Conservation (phyloP, 2,797 vertebrate species). For the Phylloscopus collybita region DNA sequence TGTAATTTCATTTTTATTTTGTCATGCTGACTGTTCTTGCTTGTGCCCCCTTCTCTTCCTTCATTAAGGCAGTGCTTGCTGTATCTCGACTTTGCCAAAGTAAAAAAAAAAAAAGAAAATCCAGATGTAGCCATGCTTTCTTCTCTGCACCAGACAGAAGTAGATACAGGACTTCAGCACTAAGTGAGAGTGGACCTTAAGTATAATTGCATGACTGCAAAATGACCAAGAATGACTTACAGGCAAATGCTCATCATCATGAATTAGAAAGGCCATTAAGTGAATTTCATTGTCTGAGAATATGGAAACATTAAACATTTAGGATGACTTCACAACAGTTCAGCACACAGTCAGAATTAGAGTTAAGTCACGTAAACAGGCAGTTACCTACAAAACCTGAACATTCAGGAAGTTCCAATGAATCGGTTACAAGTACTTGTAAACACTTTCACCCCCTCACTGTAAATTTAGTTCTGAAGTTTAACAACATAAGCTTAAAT, state of each 20-base stretch:
- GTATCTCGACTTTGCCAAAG: neutral
- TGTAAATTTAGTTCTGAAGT: neutral
- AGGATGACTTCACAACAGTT: neutral
- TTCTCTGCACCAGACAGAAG: neutral
- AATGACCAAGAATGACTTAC: neutral
- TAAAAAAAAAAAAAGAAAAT: neutral
- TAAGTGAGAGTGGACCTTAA: neutral
- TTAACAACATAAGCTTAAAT: neutral
- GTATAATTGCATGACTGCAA: neutral
- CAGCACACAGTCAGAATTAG: neutral
- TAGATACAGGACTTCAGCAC: neutral
- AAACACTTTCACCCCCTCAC: neutral
- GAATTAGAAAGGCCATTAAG: neutral
- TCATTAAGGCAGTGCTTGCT: neutral
- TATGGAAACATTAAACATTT: neutral
- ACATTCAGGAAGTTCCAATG: neutral
- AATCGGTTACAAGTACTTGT: neutral
- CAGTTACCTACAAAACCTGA: neutral
- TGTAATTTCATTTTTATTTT: neutral
- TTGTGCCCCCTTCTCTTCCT: neutral
- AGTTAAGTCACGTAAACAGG: neutral
- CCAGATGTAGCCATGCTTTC: neutral
- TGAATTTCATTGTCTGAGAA: neutral
- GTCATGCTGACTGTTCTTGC: neutral
- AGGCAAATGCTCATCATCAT: neutral